These are phyloP conservation scores for Chelidonichthys spinosus DNA, from an alignment of 2,797 vertebrate species.

Conservation along the genomic window DNA sequence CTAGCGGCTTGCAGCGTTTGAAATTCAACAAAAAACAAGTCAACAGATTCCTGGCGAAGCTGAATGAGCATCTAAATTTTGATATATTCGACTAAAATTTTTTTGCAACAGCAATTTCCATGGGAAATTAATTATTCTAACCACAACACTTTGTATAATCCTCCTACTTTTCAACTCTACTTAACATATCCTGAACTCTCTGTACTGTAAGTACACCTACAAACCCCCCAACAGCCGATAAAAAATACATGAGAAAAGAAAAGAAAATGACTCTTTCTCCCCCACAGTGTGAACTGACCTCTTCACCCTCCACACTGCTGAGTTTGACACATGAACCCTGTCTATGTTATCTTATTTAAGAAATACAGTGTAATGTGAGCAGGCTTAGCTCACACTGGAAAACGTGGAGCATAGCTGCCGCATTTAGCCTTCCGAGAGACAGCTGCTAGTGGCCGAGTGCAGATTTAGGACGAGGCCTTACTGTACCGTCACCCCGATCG, in stretches of 20 bases:
- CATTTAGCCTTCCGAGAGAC: slow-evolving; percentile 70
- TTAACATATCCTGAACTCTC: neutral
- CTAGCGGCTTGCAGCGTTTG: neutral
- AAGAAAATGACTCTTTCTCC: slow-evolving; percentile 59
- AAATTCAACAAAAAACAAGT: neutral
- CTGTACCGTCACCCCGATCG: slow-evolving; percentile 28
- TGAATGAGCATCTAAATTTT: neutral
- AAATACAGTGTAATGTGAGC: slow-evolving; percentile 75
- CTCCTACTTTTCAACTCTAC: neutral
- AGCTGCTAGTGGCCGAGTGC: slow-evolving; percentile 58
- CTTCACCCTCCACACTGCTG: slow-evolving; percentile 22
- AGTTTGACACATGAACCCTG: slow-evolving; percentile 59
- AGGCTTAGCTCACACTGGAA: slow-evolving; percentile 25
- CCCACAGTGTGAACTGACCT: slow-evolving; percentile 33
- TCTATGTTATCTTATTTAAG: slow-evolving; percentile 69
- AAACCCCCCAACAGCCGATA: slow-evolving; percentile 14
- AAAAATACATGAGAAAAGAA: slow-evolving; percentile 65
- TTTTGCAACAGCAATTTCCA: neutral
- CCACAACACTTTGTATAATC: neutral
- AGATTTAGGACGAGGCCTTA: slow-evolving; percentile 41
- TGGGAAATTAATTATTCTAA: neutral
- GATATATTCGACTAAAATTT: neutral
- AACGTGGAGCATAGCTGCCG: slow-evolving; percentile 39
- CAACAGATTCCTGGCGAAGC: neutral
- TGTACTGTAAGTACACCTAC: slow-evolving; percentile 8